Percentiles rank a stretch among this genome's conserved stretches.
phyloP scores from a whole-genome alignment of 2,888 invertebrate species.

The Omphaloscelis lunosa region DNA sequence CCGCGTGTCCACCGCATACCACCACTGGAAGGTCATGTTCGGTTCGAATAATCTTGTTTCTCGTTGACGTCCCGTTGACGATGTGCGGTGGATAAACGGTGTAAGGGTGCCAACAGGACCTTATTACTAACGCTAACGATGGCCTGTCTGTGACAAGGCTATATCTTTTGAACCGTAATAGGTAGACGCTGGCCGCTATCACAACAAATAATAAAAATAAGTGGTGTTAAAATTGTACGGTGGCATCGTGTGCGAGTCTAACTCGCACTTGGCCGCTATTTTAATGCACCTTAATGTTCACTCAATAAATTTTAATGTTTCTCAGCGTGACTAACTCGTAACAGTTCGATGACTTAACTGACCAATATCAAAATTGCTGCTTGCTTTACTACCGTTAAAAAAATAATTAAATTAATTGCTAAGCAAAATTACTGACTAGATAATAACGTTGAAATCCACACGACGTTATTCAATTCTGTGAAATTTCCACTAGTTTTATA shows the following conservation, averaged over 20 bases:
- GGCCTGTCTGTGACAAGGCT: background rate
- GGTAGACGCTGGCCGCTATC: background rate
- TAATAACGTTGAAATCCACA: no score
- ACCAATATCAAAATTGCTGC: background rate
- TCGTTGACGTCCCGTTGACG: background rate
- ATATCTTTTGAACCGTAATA: background rate
- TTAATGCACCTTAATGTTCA: background rate
- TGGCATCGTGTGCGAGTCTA: background rate
- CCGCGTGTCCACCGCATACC: background rate
- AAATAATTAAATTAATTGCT: background rate
- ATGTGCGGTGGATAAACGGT: background rate
- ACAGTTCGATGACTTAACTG: background rate
- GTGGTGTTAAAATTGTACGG: background rate
- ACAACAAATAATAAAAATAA: background rate
- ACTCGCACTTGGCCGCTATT: background rate
- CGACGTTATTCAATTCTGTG: background rate
- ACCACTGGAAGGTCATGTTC: background rate
- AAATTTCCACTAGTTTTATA: slow-evolving; percentile 8
- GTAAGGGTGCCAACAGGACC: background rate
- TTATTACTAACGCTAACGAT: no score
- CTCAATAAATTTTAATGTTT: background rate
- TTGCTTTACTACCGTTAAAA: background rate
- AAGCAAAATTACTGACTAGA: background rate
- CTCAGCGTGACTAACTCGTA: background rate
- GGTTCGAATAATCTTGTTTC: background rate